A percentile compares a stretch with the other conserved stretches of the same genome.
Evolutionary conservation across 2,113 vertebrate genomes (phyloP).

Genomic region (Carettochelys insculpta): DNA sequence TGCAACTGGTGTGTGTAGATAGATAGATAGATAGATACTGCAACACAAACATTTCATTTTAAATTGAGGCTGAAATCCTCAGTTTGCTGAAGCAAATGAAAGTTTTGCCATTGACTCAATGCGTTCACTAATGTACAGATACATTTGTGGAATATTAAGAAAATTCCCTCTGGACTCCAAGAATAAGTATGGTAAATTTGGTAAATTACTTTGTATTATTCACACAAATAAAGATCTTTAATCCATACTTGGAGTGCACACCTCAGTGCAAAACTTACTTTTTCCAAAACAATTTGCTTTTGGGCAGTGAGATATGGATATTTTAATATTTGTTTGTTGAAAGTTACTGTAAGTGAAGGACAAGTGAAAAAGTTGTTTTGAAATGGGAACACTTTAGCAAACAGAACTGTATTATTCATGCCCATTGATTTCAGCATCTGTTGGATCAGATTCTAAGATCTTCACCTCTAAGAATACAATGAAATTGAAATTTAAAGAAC

Average conservation of each 20-base stretch:
- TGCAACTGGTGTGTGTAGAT: rapidly evolving
- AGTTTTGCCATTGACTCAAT: not conserved
- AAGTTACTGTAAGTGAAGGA: not conserved
- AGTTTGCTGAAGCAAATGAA: not conserved
- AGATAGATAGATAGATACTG: too few relatives aligned
- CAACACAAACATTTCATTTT: not conserved
- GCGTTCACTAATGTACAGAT: not conserved
- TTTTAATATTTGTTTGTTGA: not conserved
- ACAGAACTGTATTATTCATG: not conserved
- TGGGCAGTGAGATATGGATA: not conserved
- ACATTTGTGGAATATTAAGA: not conserved
- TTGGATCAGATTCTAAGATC: not conserved
- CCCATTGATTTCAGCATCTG: not conserved
- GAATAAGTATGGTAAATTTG: not conserved
- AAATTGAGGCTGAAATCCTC: not conserved
- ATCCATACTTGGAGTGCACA: not conserved
- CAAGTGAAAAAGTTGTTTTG: not conserved
- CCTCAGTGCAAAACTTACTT: not conserved
- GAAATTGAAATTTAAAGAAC: not conserved
- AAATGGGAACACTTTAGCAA: not conserved
- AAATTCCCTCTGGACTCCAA: too few relatives aligned
- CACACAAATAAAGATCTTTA: not conserved
- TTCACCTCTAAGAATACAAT: not conserved
- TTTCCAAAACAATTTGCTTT: not conserved
- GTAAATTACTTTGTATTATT: not conserved